These are phyloP conservation scores for Pinna nobilis DNA, from an alignment of 1,140 invertebrate genomes.

Conservation along the genomic window DNA sequence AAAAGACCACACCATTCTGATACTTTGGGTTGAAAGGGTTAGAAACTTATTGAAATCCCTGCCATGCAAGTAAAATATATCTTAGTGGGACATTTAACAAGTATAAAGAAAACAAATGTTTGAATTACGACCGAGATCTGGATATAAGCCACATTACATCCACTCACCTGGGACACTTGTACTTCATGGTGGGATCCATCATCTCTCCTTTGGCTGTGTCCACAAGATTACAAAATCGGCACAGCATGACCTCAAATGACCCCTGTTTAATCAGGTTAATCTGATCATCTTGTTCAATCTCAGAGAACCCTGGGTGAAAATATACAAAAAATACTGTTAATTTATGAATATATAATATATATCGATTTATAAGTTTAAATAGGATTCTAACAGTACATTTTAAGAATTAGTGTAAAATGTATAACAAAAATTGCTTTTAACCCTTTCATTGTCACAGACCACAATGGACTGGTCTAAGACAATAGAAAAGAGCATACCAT, in stretches of 20 bases:
- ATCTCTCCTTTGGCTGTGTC: conserved; percentile 63
- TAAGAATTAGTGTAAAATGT: too few species aligned
- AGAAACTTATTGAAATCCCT: too few species aligned
- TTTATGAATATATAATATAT: not conserved
- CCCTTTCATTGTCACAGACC: not conserved
- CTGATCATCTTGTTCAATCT: conserved; percentile 96
- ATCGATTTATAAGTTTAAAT: not conserved
- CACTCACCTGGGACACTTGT: conserved; percentile 66
- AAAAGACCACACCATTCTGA: too few species aligned
- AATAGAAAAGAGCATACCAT: not conserved
- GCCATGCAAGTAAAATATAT: too few species aligned
- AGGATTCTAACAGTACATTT: too few species aligned
- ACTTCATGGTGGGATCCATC: conserved; percentile 70
- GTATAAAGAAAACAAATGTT: too few species aligned
- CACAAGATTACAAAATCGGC: conserved; percentile 69
- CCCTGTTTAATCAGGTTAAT: conserved; percentile 93
- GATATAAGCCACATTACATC: not conserved
- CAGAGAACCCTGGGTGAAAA: conserved; percentile 84
- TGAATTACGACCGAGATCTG: too few species aligned
- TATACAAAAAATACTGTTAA: not conserved
- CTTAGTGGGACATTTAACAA: too few species aligned
- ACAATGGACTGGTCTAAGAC: not conserved
- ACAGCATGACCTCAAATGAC: conserved; percentile 73
- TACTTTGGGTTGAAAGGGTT: too few species aligned
- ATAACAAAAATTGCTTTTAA: too few species aligned